These are phyloP conservation scores for Anthrax anthrax DNA, from an alignment of 2,888 invertebrate genomes.

Conservation along the genomic window DNA sequence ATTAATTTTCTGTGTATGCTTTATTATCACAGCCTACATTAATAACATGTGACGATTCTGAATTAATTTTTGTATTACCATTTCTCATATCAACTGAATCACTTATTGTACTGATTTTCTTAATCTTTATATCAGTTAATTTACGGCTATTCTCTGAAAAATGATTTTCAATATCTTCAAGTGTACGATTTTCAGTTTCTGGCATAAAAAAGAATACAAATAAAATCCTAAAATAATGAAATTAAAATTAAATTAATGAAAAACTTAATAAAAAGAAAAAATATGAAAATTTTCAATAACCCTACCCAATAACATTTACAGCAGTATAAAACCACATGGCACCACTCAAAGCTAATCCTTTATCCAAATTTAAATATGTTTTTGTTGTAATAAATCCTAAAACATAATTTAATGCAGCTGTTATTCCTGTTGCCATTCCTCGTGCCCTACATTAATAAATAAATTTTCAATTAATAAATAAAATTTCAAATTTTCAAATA, in stretches of 20 bases:
- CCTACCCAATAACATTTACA: constrained; percentile 34
- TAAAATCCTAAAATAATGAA: constrained; percentile 18
- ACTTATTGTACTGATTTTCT: constrained; percentile 2
- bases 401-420: constrained; percentile 40
- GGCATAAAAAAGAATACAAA: constrained; percentile 40
- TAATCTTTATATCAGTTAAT: constrained; percentile 12
- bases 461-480: not conserved
- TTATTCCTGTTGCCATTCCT: constrained; percentile 20
- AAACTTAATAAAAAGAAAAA: not conserved
- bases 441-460: constrained; percentile 10
- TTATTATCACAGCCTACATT: constrained; percentile 14
- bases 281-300: not conserved
- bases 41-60: not conserved
- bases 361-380: constrained; percentile 39
- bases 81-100: constrained; percentile 1
- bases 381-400: constrained; percentile 40
- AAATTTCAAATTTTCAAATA: not conserved
- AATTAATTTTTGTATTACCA: not conserved
- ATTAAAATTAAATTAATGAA: no score
- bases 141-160: constrained; percentile 14
- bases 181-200: constrained; percentile 38
- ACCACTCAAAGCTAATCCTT: constrained; percentile 35
- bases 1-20: constrained; percentile 11
- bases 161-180: constrained; percentile 15
- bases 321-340: constrained; percentile 38